Conservation (phyloP, 2,113 vertebrate genomes). For the Panthera uncia region DNA sequence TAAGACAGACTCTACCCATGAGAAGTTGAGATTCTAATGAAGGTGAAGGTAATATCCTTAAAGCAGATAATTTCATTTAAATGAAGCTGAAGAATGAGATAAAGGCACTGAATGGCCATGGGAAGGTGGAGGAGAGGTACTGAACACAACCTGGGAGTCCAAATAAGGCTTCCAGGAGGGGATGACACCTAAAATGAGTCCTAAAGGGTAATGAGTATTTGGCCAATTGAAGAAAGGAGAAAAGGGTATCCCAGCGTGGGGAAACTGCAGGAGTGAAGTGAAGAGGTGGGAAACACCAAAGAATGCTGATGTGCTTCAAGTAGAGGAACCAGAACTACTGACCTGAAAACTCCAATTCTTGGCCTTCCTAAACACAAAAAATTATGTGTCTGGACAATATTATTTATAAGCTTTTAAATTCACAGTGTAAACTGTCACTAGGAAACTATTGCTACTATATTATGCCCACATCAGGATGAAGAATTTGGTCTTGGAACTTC, state of each 20-base stretch:
- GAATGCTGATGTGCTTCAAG: neutral
- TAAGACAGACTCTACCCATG: neutral
- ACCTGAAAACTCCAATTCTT: neutral
- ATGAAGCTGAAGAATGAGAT: neutral
- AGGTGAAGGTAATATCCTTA: neutral
- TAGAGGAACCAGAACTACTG: neutral
- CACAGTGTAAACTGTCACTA: neutral
- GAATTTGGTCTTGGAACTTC: constrained; percentile 1
- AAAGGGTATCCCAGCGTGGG: neutral
- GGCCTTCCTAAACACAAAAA: neutral
- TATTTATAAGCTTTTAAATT: constrained; percentile 19
- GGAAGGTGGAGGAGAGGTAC: neutral
- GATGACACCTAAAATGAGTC: neutral
- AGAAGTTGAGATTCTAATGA: constrained; percentile 25
- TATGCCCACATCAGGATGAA: neutral
- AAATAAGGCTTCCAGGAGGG: neutral
- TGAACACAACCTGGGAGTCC: neutral
- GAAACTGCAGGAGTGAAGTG: neutral
- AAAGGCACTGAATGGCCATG: neutral
- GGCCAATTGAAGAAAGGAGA: neutral
- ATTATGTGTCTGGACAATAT: neutral
- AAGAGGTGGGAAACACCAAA: neutral
- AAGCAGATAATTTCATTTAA: neutral
- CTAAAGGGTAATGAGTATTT: neutral
- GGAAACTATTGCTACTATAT: neutral